Conservation (phyloP, 2,797 vertebrate species). For the Danio albolineatus region DNA sequence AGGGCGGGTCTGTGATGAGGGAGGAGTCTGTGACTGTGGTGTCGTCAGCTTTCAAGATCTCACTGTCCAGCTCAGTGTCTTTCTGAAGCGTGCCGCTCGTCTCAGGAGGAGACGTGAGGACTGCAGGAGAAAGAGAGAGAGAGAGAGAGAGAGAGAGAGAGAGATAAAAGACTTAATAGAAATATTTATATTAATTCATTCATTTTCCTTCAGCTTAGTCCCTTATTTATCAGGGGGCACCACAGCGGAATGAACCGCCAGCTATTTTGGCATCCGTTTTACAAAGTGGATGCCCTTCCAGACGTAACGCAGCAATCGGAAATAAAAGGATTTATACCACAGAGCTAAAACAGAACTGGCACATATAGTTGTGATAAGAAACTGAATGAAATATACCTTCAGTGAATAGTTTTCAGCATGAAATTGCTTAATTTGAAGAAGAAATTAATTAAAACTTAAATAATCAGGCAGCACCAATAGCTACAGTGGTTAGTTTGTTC, state of each 20-base stretch:
- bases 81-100: slow-evolving; percentile 65
- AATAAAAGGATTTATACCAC: too few species aligned
- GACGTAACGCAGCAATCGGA: too few species aligned
- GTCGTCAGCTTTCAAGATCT: slow-evolving; percentile 71
- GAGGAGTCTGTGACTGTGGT: slow-evolving; percentile 73
- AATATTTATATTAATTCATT: neutral
- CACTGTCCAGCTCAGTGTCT: slow-evolving; percentile 66
- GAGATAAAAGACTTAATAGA: slow-evolving; percentile 15
- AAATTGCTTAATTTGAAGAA: neutral
- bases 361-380: neutral
- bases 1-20: slow-evolving; percentile 71
- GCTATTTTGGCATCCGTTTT: too few species aligned
- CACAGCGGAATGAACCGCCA: too few species aligned
- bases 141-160: neutral
- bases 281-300: too few species aligned
- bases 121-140: slow-evolving; percentile 56
- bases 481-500: too few species aligned
- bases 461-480: too few species aligned
- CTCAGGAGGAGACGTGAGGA: slow-evolving; percentile 70
- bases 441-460: neutral
- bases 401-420: neutral
- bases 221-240: too few species aligned
- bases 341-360: neutral
- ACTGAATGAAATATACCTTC: neutral
- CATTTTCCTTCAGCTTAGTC: too few species aligned